Evolutionary conservation across 2,888 invertebrate species (phyloP), one percentile per base, ranked within the genome.

Genomic region (Hydrotaea diabolus): DNA sequence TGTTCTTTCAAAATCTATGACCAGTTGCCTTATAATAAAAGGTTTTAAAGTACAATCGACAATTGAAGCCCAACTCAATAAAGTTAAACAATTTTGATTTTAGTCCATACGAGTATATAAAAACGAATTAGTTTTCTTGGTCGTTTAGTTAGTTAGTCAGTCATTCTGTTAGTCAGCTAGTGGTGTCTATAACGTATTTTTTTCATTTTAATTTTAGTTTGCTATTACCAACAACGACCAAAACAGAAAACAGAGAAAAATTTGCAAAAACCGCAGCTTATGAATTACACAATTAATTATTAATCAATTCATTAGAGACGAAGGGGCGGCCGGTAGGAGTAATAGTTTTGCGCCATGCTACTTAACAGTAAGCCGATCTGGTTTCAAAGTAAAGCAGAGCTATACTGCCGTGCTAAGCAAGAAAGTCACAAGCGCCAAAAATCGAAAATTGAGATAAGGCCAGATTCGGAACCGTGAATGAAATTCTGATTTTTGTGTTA

Each of bases 81-180:
- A n/a, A n/a, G n/a, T n/a, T n/a, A n/a, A n/a, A n/a, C n/a, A n/a
- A n/a, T n/a, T n/a, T n/a, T n/a, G n/a, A n/a, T n/a, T n/a, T n/a
- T n/a, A n/a, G n/a, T n/a, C n/a, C n/a, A n/a, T n/a, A n/a, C n/a
- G n/a, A n/a, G 64, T 49, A 43, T 53, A 31, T 49, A 11, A 7
- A n/a, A 59, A 3, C 3, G 43, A 66, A 66, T 17, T 43, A 46
- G 43, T 66, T 66, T 46, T 59, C 21, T 77, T 77, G 55, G 69
- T 53, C 71, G 71, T 39, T 81, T 72, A 21, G 57, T 7, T 76
- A 71, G 4, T 75, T 80, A 26, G 62, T 74, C 19, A 71, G 23
- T 62, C 73, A 39, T 5, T 77, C 53, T 53, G 26, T n/a, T n/a
- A n/a, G n/a, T n/a, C n/a, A n/a, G n/a, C n/a, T n/a, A 31, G 59